These are phyloP conservation scores for Cheumatopsyche charites DNA, from an alignment of 1,140 invertebrate species.

Conservation along the genomic window DNA sequence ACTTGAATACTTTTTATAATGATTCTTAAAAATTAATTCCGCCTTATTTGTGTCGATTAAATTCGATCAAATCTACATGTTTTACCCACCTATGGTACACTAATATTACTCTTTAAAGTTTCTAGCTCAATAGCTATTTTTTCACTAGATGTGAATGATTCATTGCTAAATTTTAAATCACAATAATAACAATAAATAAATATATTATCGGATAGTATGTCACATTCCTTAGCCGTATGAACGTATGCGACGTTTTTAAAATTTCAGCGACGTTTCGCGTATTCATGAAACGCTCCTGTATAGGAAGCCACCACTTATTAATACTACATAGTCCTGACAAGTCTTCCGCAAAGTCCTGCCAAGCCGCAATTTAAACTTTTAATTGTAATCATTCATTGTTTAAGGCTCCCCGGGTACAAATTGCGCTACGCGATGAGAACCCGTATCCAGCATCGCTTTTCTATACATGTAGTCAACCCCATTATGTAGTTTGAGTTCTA, in stretches of 20 bases:
- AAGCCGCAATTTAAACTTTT: constrained; percentile 28
- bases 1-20: too few species aligned
- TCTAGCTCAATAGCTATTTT: too few species aligned
- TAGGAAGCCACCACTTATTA: not conserved
- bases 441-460: not conserved
- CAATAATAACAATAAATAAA: too few species aligned
- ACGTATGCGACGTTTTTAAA: not conserved
- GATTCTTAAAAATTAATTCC: too few species aligned
- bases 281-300: constrained; percentile 14
- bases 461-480: not conserved
- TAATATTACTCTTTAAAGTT: too few species aligned
- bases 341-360: constrained; percentile 25
- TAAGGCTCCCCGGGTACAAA: constrained; percentile 9
- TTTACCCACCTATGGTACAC: too few species aligned
- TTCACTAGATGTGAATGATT: too few species aligned
- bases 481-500: constrained; percentile 11
- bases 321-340: constrained; percentile 28
- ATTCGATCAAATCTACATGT: too few species aligned
- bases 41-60: too few species aligned
- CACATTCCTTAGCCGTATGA: too few species aligned
- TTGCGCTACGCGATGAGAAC: constrained; percentile 1
- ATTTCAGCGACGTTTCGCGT: not conserved
- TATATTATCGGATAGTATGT: too few species aligned
- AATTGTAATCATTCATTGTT: constrained; percentile 35
- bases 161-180: too few species aligned